Base-by-base conservation (phyloP, 2,113 vertebrate genomes). In the Perccottus glenii region DNA sequence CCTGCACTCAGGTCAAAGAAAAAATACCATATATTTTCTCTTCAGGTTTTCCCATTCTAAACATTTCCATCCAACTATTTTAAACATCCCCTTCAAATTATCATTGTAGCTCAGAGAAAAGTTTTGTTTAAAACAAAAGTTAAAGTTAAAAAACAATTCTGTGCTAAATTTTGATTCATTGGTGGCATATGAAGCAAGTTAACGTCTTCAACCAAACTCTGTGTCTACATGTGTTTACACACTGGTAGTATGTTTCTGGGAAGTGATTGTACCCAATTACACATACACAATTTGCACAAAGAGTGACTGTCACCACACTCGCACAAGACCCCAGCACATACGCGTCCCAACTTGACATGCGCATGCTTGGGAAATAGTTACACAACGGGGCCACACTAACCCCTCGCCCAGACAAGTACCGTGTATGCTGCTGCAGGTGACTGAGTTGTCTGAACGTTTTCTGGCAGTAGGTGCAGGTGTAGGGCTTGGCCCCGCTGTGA, bases 401-500 rank as follows among this genome's bases (percentile, higher is more conserved):
- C n/a, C n/a, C n/a, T n/a, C n/a, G 11, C 15, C 5, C 52, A 67
- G 60, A 32, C 57, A 8, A 91, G 94, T 98, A 98, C 97, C 96
- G 95, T 95, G 96, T 98, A 94, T 98, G 96, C 93, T 97, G 96
- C 94, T 98, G 96, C 73, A 98, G 94, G 94, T 98, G 96, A 83
- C 94, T 97, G 87, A 98, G 96, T 93, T 98, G 96, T 90, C 93
- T 90, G 94, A 98, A 97, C 50, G 95, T 93, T 87, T 98, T 99
- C 95, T 99, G 96, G 94, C 97, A 98, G 92, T 97, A 99, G 89
- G 95, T 93, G 93, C 97, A 98, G 87, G 95, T 96, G 93, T 99
- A 98, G 87, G 97, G 97, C 90, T 99, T 99, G 87, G 97, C 96
- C 86, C 97, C 96, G 33, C 95, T 98, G 92, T 99, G 97, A 88